Conservation (phyloP, 2,888 invertebrate species). For the Cephus runcator region DNA sequence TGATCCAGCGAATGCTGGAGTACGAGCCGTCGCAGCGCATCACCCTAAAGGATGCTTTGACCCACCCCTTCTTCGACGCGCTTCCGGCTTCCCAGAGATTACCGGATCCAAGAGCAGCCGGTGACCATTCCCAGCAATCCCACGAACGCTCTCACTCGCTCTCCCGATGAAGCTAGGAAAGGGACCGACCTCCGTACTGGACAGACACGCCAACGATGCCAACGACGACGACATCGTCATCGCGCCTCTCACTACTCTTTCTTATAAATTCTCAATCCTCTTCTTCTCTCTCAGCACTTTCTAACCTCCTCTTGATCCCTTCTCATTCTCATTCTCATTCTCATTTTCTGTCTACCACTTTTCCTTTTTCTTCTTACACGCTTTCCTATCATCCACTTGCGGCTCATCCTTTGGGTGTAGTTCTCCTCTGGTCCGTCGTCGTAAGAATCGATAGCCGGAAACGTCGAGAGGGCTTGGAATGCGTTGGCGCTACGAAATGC, state of each 20-base stretch:
- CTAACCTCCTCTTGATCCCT: not conserved
- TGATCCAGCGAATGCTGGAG: slow-evolving; percentile 95
- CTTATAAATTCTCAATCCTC: too few relatives aligned
- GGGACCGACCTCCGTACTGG: slow-evolving; percentile 58
- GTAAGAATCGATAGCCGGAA: too few relatives aligned
- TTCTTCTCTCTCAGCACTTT: too few relatives aligned
- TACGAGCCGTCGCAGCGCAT: slow-evolving; percentile 95
- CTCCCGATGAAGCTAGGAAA: slow-evolving; percentile 74
- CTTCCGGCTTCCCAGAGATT: slow-evolving; percentile 83
- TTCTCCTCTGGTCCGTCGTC: too few relatives aligned
- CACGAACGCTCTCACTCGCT: slow-evolving; percentile 78
- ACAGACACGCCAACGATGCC: slow-evolving; percentile 38
- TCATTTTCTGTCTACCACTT: not conserved
- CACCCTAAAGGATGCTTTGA: slow-evolving; percentile 86
- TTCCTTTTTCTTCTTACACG: not conserved
- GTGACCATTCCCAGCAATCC: slow-evolving; percentile 67
- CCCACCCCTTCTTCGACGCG: slow-evolving; percentile 93
- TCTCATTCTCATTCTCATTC: not conserved
- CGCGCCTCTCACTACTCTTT: not conserved
- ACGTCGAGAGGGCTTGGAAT: too few relatives aligned
- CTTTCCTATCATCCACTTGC: too few relatives aligned
- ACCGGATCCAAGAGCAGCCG: slow-evolving; percentile 68
- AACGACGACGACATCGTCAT: not conserved
- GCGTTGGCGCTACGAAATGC: too few relatives aligned
- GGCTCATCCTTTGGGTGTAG: too few relatives aligned